Evolutionary conservation across 2,888 invertebrate genomes (phyloP), one percentile per base, ranked within the genome.

Genomic region (Eumerus sabulonum): DNA sequence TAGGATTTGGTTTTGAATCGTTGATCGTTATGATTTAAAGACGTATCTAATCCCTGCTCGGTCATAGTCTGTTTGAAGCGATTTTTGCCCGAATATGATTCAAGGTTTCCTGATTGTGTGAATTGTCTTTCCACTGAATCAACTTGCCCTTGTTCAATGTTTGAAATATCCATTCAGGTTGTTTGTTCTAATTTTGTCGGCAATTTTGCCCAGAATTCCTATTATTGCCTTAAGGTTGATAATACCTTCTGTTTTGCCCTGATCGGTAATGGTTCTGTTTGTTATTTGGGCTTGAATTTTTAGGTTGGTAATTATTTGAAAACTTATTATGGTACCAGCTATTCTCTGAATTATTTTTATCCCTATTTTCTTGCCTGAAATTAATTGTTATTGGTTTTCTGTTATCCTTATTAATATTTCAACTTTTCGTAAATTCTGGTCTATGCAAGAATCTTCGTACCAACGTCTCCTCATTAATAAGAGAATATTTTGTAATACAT

Each of bases 31-130:
- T 48, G n/a, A 13, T 9, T 48, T 19, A 19, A n/a, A 47, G 18
- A 47, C 47, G 0, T 47, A 48, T 27, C 51, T 36, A 36, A 36
- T 36, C 50, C 13, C 27, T 50, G 50, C 27, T 50, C 35, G 27
- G 35, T 35, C 9, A 50, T 59, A 54, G 18, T 16, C 48, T 45
- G 66, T 44, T 60, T 60, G 54, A 18, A 27, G 40, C 54, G 57
- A 56, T 60, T 17, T 62, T 62, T 54, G 44, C 48, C 67, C 18
- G 48, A 54, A 67, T 74, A 50, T 44, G 53, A 45, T 13, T 62
- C 67, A 67, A 62, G 54, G 56, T 74, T 67, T 40, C 50, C 62
- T 74, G 47, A 16, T 50, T 47, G 54, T 70, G 19, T 19, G 48
- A 44, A 5, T 36, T 48, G 18, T 62, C 62, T 48, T 48, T 40